Percentiles rank a stretch among this genome's conserved stretches.
Evolutionary conservation across 2,797 vertebrate species (phyloP).

Genomic region (Allenopithecus nigroviridis): DNA sequence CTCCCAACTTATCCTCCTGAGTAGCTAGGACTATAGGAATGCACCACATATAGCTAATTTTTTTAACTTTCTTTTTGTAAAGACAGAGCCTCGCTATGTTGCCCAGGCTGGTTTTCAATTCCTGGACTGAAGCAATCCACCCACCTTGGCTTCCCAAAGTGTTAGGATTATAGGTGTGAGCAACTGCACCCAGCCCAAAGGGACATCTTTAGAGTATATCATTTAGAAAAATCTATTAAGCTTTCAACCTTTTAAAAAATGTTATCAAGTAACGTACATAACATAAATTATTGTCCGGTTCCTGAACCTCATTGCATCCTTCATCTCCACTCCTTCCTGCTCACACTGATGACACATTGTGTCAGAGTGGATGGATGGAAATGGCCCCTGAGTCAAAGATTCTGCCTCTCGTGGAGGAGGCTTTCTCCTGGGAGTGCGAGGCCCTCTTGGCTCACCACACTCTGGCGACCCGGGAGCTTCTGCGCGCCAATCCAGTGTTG

Average conservation of each 20-base stretch:
- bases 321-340: neutral
- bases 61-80: neutral
- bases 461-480: neutral
- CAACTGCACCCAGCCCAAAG: neutral
- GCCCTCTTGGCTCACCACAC: neutral
- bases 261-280: neutral
- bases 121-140: neutral
- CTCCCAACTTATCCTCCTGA: neutral
- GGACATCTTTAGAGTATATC: neutral
- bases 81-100: rapidly evolving
- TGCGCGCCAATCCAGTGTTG: rapidly evolving
- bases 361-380: neutral
- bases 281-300: neutral
- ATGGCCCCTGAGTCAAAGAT: neutral
- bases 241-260: neutral
- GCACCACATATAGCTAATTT: neutral
- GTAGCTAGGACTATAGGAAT: neutral
- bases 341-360: neutral
- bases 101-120: neutral
- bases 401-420: neutral
- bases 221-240: neutral
- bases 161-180: neutral
- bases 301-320: neutral
- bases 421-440: neutral
- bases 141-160: neutral